phyloP scores from a whole-genome alignment of 2,797 vertebrate species.

The Cynodonichthys magdalenae region DNA sequence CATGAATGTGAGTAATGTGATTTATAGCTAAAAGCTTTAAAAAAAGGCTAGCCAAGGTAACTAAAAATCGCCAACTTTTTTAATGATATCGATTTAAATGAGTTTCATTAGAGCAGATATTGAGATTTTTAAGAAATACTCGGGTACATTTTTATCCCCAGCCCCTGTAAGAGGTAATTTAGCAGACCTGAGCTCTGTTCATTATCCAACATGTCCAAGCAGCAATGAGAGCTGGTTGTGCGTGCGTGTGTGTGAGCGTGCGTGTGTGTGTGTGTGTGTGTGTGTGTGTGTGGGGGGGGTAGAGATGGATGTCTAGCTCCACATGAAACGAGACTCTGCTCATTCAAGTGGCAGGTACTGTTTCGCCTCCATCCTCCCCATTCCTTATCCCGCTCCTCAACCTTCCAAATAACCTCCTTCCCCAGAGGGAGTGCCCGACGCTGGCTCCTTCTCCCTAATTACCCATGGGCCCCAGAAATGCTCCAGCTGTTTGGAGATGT shows the following conservation, averaged over 20 bases:
- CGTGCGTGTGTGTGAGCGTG: too few relatives aligned
- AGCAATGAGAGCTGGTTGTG: conserved; percentile 43
- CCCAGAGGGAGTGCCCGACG: conserved; percentile 64
- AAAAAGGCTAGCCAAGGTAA: conserved; percentile 14
- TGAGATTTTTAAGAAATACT: conserved; percentile 39
- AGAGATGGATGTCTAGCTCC: conserved; percentile 54
- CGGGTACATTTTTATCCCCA: not conserved
- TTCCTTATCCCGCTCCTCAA: conserved; percentile 43
- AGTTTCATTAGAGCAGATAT: conserved; percentile 44
- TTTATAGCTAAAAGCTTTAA: not conserved
- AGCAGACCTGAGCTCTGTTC: conserved; percentile 58
- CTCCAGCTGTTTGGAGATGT: conserved; percentile 80
- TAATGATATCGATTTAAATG: conserved; percentile 36
- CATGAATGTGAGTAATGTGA: not conserved
- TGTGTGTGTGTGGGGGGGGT: conserved; percentile 44
- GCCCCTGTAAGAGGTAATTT: conserved; percentile 50
- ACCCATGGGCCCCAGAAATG: conserved; percentile 69
- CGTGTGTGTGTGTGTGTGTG: too few relatives aligned
- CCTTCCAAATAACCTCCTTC: conserved; percentile 57
- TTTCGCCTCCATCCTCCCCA: conserved; percentile 39
- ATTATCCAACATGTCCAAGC: conserved; percentile 53
- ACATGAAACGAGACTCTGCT: conserved; percentile 35
- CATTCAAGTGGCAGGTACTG: conserved; percentile 50
- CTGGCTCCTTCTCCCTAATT: conserved; percentile 76
- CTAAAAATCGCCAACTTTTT: conserved; percentile 13